phyloP scores from a whole-genome alignment of 1,140 invertebrate genomes.

The Aphelinus certus region DNA sequence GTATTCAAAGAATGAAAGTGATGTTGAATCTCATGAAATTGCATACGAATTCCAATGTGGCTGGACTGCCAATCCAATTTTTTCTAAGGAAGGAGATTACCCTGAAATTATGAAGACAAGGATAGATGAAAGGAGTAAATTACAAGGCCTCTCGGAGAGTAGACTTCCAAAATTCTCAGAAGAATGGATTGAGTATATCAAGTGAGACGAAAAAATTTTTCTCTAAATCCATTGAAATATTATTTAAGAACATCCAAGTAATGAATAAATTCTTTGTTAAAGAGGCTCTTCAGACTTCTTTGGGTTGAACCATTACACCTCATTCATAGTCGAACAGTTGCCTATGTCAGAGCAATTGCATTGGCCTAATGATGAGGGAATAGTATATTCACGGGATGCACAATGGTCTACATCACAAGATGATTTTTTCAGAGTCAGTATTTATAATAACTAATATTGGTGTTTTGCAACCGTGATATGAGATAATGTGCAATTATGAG shows the following conservation, averaged over 20 bases:
- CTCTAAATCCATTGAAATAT: neutral
- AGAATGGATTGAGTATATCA: slow-evolving; percentile 62
- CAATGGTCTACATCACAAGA: too few species aligned
- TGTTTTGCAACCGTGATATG: too few species aligned
- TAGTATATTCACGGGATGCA: too few species aligned
- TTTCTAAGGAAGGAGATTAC: slow-evolving; percentile 70
- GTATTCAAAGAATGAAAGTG: slow-evolving; percentile 4
- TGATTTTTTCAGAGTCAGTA: slow-evolving; percentile 58
- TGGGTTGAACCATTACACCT: slow-evolving; percentile 70
- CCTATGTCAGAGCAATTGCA: too few species aligned
- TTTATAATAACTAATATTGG: too few species aligned
- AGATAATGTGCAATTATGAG: too few species aligned
- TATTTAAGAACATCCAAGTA: slow-evolving; percentile 11
- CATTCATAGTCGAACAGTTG: too few species aligned
- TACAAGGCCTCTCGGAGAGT: slow-evolving; percentile 65
- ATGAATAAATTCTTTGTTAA: slow-evolving; percentile 16
- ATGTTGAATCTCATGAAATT: slow-evolving; percentile 41
- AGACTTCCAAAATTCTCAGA: slow-evolving; percentile 65
- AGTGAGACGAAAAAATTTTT: slow-evolving; percentile 35
- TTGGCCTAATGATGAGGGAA: too few species aligned
- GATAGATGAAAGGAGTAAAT: slow-evolving; percentile 66
- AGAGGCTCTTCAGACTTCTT: slow-evolving; percentile 70
- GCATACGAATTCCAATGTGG: slow-evolving; percentile 66
- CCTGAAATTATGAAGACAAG: slow-evolving; percentile 67
- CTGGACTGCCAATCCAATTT: slow-evolving; percentile 73